Conservation (phyloP, 2,797 vertebrate genomes). For the Gallinago solitaria region DNA sequence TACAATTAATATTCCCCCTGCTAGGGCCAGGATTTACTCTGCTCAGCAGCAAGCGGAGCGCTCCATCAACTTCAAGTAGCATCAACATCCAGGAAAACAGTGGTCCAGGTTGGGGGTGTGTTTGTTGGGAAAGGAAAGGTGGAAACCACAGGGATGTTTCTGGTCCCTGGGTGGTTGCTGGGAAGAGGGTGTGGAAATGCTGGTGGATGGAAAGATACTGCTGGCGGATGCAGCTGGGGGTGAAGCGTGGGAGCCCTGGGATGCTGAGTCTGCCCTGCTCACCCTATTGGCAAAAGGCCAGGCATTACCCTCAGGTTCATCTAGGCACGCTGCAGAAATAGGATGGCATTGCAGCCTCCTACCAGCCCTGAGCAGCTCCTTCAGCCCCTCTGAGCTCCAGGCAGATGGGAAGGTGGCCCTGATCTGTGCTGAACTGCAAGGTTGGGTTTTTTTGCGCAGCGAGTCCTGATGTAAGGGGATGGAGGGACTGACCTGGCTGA, state of each 20-base stretch:
- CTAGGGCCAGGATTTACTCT: conserved; percentile 20
- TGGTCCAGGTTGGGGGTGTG: fast-evolving
- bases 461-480: not conserved
- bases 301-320: not conserved
- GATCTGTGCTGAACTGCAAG: not conserved
- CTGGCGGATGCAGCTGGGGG: not conserved
- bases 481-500: not conserved
- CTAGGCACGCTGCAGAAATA: not conserved
- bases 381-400: not conserved
- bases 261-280: not conserved
- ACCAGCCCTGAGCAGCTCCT: not conserved
- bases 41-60: not conserved
- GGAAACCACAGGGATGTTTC: not conserved
- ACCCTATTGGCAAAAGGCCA: not conserved
- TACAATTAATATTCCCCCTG: conserved; percentile 69
- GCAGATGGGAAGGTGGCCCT: not conserved
- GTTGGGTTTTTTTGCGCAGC: not conserved
- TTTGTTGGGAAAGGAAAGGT: not conserved
- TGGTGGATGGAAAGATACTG: not conserved
- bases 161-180: not conserved
- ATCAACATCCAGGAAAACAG: conserved; percentile 6
- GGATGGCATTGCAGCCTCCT: not conserved
- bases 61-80: conserved; percentile 41
- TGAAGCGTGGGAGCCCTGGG: not conserved
- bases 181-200: not conserved